Evolutionary conservation across 1,140 invertebrate genomes (phyloP).

Genomic region (Bradynema listronoti): DNA sequence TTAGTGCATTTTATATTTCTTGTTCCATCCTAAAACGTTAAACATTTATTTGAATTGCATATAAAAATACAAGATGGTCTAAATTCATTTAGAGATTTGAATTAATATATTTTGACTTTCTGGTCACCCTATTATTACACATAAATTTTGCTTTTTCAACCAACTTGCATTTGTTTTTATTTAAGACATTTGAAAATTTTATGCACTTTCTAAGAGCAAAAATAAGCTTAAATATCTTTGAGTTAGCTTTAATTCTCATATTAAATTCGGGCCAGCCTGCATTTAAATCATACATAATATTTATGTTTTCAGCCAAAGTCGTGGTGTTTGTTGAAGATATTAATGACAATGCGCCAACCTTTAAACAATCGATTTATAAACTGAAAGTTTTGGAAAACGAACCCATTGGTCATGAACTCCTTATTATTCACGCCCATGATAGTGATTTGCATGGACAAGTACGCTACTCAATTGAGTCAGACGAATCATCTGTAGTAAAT

Average conservation of each 20-base stretch:
- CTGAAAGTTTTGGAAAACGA: slow-evolving; percentile 49
- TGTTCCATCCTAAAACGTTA: slow-evolving; percentile 8
- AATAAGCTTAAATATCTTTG: no score
- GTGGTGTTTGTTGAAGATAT: slow-evolving; percentile 65
- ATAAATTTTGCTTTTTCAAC: background rate
- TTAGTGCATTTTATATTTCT: slow-evolving; percentile 17
- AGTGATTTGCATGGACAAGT: slow-evolving; percentile 59
- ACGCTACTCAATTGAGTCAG: slow-evolving; percentile 64
- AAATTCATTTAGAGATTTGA: background rate
- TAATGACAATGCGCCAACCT: slow-evolving; percentile 67
- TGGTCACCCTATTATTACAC: background rate
- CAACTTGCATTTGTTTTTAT: background rate
- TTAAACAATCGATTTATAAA: slow-evolving; percentile 33
- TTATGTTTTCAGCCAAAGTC: slow-evolving; percentile 21
- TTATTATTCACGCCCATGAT: slow-evolving; percentile 38
- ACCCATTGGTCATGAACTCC: slow-evolving; percentile 42
- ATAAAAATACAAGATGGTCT: no score
- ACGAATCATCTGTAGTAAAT: no score
- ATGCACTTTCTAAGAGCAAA: no score
- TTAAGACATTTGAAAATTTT: no score
- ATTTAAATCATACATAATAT: background rate
- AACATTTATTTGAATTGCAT: background rate
- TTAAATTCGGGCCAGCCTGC: no score
- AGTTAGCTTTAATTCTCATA: no score
- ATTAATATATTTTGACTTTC: background rate